Percentiles rank a stretch among this genome's conserved stretches.
These are phyloP conservation scores for Thomomys bottae DNA, from an alignment of 2,113 vertebrate genomes.

Conservation along the genomic window DNA sequence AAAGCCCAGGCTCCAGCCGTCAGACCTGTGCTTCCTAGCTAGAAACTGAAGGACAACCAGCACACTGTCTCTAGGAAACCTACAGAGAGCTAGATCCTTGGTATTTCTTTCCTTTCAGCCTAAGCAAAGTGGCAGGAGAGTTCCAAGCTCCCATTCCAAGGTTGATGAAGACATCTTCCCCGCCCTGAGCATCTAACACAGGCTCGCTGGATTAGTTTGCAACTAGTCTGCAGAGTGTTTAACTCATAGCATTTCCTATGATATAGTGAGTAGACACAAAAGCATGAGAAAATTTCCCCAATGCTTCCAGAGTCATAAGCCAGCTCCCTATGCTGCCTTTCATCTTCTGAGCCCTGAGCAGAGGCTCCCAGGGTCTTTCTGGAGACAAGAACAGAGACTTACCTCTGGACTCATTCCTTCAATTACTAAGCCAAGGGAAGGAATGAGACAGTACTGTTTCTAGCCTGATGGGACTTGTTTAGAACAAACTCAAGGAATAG, in stretches of 20 bases:
- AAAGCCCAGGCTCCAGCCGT: background rate
- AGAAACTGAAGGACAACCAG: background rate
- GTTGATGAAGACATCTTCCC: background rate
- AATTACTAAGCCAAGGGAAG: slow-evolving; percentile 39
- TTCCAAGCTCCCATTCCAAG: background rate
- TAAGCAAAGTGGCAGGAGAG: background rate
- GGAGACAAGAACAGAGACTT: background rate
- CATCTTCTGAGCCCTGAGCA: background rate
- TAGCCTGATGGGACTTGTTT: slow-evolving; percentile 63
- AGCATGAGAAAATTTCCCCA: background rate
- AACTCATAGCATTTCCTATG: background rate
- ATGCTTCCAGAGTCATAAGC: background rate
- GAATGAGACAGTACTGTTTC: background rate
- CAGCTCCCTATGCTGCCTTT: background rate
- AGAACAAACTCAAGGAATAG: slow-evolving; percentile 57
- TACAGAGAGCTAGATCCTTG: background rate
- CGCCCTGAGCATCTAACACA: background rate
- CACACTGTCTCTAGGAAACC: background rate
- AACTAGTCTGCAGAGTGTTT: background rate
- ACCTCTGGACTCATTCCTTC: background rate
- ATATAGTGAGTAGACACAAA: background rate
- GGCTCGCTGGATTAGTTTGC: background rate
- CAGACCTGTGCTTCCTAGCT: background rate
- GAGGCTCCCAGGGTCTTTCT: background rate
- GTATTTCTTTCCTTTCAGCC: background rate